Percentiles rank a stretch among this genome's conserved stretches.
phyloP scores from a whole-genome alignment of 2,797 vertebrate genomes.

The Centropyge bicolor region DNA sequence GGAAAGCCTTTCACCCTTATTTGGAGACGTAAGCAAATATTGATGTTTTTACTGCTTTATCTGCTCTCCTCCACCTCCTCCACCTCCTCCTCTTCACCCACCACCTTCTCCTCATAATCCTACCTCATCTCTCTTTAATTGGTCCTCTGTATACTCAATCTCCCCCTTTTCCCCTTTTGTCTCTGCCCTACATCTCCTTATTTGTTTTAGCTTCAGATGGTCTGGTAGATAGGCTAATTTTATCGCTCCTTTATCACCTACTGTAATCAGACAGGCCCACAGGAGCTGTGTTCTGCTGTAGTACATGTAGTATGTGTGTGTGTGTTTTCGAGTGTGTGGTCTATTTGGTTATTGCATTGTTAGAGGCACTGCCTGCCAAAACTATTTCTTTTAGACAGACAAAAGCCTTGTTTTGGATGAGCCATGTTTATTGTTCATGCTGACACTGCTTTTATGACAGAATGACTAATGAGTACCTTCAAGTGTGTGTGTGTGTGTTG shows the following conservation, averaged over 20 bases:
- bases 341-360: conserved; percentile 59
- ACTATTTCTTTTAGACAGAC: conserved; percentile 66
- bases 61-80: not conserved
- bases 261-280: conserved; percentile 60
- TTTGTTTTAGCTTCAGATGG: conserved; percentile 73
- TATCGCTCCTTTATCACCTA: conserved; percentile 64
- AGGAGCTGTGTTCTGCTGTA: conserved; percentile 40
- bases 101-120: conserved; percentile 51
- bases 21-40: conserved; percentile 56
- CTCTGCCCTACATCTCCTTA: conserved; percentile 38
- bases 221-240: conserved; percentile 72
- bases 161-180: conserved; percentile 20
- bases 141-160: conserved; percentile 43
- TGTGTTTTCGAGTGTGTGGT: conserved; percentile 41
- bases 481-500: conserved; percentile 25
- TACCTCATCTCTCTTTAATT: conserved; percentile 60
- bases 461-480: conserved; percentile 73
- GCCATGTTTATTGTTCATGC: conserved; percentile 74
- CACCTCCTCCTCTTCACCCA: conserved; percentile 34
- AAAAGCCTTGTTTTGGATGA: conserved; percentile 78
- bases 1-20: conserved; percentile 37
- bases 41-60: conserved; percentile 48
- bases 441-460: conserved; percentile 78
- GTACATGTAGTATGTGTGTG: conserved; percentile 38
- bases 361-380: conserved; percentile 66